Evolutionary conservation across 2,113 vertebrate genomes (phyloP), one percentile per base, ranked within the genome.

Genomic region (Tupaia chinensis): DNA sequence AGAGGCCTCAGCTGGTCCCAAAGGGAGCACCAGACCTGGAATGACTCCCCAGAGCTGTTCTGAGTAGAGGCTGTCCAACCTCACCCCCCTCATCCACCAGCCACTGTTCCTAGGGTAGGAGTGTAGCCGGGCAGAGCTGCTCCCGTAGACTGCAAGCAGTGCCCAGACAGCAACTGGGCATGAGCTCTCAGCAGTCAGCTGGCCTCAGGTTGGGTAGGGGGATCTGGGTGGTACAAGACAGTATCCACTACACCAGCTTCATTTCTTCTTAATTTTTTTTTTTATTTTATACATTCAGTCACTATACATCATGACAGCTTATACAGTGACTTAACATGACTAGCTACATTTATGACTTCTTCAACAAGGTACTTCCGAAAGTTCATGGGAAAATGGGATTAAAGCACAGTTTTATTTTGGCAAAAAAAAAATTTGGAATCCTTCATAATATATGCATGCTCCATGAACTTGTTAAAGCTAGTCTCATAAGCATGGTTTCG

Each of bases 51-150:
- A 32, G 61, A 72, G 23, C 8, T n/a, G 61, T 29, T 56, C 5
- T 3, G 34, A 83, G 23, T 65, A 17, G 29, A 54, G 66, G 44
- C 29, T 32, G 12, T 25, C 14, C 56, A 63, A 25, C 16, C 73
- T 85, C 44, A 14, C 0, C 3, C 10, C 2, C 0, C 7, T 20
- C 65, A 10, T 19, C 63, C 32, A 16, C 22, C 56, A 54, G 2
- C 4, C 17, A n/a, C 65, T 86, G 58, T 13, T 9, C n/a, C 53
- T 25, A 23, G 60, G 58, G 32, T 0, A 5, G 7, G 20, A n/a
- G 14, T 8, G 20, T 5, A 12, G 32, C 27, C 87, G 12, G 12
- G 9, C 29, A 10, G 60, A 25, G 22, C 63, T 32, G 7, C 15
- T 32, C 22, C n/a, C 16, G 7, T 23, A 91, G 34, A 25, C 68